phyloP scores from a whole-genome alignment of 1,140 invertebrate genomes.

The Bathynomus jamesi region DNA sequence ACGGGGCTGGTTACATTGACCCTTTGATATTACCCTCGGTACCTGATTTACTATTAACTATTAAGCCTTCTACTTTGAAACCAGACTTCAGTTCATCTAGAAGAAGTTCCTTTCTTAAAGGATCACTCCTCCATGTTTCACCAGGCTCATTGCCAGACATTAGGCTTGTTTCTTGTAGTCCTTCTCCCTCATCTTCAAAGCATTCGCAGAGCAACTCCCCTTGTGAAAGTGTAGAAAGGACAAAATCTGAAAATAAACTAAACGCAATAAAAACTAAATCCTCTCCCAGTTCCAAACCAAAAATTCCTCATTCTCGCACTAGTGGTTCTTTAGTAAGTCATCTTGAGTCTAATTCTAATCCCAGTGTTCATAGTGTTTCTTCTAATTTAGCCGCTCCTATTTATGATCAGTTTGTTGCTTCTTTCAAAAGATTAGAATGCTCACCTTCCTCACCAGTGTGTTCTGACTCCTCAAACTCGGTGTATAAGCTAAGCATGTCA shows the following conservation, averaged over 20 bases:
- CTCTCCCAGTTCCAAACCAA: background rate
- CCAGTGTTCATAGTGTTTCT: background rate
- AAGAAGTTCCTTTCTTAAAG: background rate
- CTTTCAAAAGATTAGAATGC: too few species aligned
- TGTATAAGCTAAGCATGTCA: background rate
- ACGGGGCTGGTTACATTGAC: too few species aligned
- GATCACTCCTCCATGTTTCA: background rate
- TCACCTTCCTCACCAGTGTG: background rate
- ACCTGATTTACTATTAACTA: too few species aligned
- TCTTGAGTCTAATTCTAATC: background rate
- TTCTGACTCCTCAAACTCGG: background rate
- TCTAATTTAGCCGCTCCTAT: background rate
- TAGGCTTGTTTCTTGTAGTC: background rate
- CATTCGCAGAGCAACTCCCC: background rate
- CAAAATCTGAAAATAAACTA: background rate
- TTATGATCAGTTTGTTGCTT: too few species aligned
- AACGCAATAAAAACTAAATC: background rate
- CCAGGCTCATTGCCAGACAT: background rate
- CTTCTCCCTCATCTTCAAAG: background rate
- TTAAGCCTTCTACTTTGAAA: background rate
- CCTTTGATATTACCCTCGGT: too few species aligned
- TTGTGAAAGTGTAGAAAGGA: background rate
- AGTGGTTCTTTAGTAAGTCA: background rate
- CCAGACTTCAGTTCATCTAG: background rate
- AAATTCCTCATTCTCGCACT: background rate